Conservation (phyloP, 2,888 invertebrate genomes). For the Sinopyrophorus schimmeli region DNA sequence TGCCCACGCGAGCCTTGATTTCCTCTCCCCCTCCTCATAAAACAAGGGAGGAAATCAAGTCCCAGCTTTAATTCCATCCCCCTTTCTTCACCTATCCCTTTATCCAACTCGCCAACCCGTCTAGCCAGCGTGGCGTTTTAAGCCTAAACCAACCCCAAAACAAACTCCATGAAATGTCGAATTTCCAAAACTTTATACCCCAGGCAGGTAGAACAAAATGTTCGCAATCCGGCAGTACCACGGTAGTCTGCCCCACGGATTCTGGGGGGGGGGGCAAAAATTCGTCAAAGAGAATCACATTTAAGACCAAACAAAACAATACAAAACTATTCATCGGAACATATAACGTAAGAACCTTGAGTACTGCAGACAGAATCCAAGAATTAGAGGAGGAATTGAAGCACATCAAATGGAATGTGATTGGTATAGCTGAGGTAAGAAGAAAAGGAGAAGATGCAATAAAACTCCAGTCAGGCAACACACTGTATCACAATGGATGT, state of each 20-base stretch:
- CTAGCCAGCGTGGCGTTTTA: too few species aligned
- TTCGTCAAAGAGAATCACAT: too few species aligned
- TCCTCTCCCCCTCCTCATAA: too few species aligned
- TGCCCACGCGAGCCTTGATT: too few species aligned
- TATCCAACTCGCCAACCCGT: too few species aligned
- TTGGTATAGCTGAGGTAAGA: neutral
- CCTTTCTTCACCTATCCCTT: too few species aligned
- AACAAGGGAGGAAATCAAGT: too few species aligned
- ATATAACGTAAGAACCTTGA: conserved; percentile 1
- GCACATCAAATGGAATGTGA: conserved; percentile 4
- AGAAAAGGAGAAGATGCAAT: conserved; percentile 1
- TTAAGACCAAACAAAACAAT: conserved; percentile 5
- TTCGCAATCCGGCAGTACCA: conserved; percentile 3
- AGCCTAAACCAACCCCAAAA: too few species aligned
- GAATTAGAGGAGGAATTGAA: conserved; percentile 5
- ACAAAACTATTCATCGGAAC: neutral
- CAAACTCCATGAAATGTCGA: too few species aligned
- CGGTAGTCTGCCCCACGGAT: conserved; percentile 7
- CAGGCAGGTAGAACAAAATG: too few species aligned
- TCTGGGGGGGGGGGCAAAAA: conserved; percentile 5
- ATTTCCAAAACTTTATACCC: too few species aligned
- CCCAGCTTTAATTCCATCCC: too few species aligned
- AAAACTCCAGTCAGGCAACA: conserved; percentile 3
- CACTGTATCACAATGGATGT: conserved; percentile 4
- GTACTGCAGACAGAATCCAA: neutral